Conservation (phyloP, 2,888 invertebrate genomes). For the Eubasilissa splendida region DNA sequence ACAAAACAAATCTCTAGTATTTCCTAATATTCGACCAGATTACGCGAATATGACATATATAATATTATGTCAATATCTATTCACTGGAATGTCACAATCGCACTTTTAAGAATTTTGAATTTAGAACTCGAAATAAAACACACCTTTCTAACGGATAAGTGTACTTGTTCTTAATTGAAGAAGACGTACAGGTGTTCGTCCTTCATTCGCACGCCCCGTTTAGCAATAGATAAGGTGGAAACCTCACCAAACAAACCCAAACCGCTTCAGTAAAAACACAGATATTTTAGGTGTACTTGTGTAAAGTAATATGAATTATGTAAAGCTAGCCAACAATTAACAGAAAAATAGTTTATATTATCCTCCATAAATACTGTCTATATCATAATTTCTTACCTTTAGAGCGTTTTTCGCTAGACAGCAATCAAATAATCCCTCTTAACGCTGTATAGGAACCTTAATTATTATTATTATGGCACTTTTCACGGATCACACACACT, state of each 20-base stretch:
- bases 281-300: neutral
- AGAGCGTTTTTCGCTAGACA: conserved; percentile 29
- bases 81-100: too few relatives aligned
- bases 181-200: conserved; percentile 51
- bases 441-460: conserved; percentile 34
- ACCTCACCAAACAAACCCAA: conserved; percentile 43
- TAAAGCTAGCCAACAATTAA: too few relatives aligned
- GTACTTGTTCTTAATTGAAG: conserved; percentile 41
- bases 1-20: too few relatives aligned
- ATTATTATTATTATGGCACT: conserved; percentile 33
- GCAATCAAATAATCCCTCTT: conserved; percentile 46
- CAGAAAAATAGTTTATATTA: too few relatives aligned
- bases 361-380: neutral
- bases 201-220: conserved; percentile 47
- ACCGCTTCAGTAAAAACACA: neutral
- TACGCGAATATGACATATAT: too few relatives aligned
- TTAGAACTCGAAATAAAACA: neutral
- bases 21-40: too few relatives aligned
- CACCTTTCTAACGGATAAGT: neutral
- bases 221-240: conserved; percentile 43
- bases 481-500: conserved; percentile 46
- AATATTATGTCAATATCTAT: too few relatives aligned
- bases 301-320: neutral
- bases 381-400: conserved; percentile 33
- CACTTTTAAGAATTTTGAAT: neutral